Evolutionary conservation across 2,888 invertebrate genomes (phyloP).

Genomic region (Cryptus armator): DNA sequence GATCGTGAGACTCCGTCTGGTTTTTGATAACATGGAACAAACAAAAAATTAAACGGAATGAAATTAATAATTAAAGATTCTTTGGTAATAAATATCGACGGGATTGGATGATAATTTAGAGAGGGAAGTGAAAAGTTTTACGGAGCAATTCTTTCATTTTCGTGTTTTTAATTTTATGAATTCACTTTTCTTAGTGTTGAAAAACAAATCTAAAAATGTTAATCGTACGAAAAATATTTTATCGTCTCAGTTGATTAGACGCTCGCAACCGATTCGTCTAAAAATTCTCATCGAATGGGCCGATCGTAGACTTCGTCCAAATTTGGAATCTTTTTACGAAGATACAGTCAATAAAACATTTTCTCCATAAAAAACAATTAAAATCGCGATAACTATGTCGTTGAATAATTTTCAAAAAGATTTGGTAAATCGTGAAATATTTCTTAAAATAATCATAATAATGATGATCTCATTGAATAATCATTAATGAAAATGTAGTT

Average conservation of each 20-base stretch:
- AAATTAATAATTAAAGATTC: constrained; percentile 40
- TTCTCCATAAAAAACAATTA: background rate
- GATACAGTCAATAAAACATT: background rate
- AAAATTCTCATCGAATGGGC: background rate
- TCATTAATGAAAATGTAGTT: too few relatives aligned
- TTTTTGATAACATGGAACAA: constrained; percentile 56
- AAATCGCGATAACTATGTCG: background rate
- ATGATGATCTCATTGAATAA: too few relatives aligned
- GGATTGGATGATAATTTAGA: background rate
- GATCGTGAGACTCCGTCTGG: constrained; percentile 75
- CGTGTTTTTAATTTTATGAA: too few relatives aligned
- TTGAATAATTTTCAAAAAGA: too few relatives aligned
- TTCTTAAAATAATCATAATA: too few relatives aligned
- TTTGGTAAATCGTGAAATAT: too few relatives aligned
- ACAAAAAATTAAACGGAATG: constrained; percentile 64
- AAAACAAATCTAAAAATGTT: background rate
- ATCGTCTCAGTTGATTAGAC: background rate
- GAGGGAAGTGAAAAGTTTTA: too few relatives aligned
- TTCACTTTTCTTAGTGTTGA: background rate
- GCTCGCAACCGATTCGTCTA: background rate
- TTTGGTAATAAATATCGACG: background rate
- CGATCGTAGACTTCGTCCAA: too few relatives aligned
- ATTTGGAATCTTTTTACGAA: background rate
- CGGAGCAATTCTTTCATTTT: too few relatives aligned
- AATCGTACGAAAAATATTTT: background rate